A percentile compares a stretch with the other conserved stretches of the same genome.
Evolutionary conservation across 92 coral and sea anemone species (phyloP).

Genomic region (Parazoanthus darwini): DNA sequence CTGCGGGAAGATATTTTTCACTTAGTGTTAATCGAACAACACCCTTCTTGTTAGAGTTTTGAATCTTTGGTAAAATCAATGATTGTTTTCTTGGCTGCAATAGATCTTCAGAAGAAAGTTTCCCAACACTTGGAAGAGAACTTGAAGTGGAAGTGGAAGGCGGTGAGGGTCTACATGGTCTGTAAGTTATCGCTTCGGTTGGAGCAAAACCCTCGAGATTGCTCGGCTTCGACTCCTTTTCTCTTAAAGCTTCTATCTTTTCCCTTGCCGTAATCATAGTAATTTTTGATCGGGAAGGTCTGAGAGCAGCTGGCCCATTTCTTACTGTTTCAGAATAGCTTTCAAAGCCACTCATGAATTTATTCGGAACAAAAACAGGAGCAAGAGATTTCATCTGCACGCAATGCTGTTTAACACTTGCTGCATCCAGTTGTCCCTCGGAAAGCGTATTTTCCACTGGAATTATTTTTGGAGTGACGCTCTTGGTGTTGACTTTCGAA

Average conservation of each 20-base stretch:
- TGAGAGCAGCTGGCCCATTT: conserved; percentile 41
- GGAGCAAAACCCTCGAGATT: conserved; percentile 29
- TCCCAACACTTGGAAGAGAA: conserved; percentile 31
- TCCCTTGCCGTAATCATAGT: conserved; percentile 14
- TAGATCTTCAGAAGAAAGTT: conserved; percentile 23
- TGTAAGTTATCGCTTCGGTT: conserved; percentile 16
- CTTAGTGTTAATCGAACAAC: conserved; percentile 5
- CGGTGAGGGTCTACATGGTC: conserved; percentile 32
- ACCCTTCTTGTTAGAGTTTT: conserved; percentile 28
- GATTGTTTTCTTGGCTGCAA: conserved; percentile 13
- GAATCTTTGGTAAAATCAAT: conserved; percentile 31
- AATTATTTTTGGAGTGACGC: not conserved
- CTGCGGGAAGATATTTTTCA: conserved; percentile 22
- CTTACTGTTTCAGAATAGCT: conserved; percentile 52
- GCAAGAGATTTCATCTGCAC: conserved; percentile 50
- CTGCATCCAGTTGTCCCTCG: conserved; percentile 19
- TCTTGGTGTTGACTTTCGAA: not conserved
- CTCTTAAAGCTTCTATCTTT: conserved; percentile 20
- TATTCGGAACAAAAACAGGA: conserved; percentile 86
- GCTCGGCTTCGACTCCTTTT: conserved; percentile 30
- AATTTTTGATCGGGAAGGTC: conserved; percentile 44
- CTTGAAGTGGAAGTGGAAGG: conserved; percentile 16
- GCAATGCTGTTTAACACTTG: conserved; percentile 13
- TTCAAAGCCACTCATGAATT: conserved; percentile 57
- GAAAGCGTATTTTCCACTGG: not conserved